Evolutionary conservation across 2,888 invertebrate species (phyloP).

Genomic region (Agriopis marginaria): DNA sequence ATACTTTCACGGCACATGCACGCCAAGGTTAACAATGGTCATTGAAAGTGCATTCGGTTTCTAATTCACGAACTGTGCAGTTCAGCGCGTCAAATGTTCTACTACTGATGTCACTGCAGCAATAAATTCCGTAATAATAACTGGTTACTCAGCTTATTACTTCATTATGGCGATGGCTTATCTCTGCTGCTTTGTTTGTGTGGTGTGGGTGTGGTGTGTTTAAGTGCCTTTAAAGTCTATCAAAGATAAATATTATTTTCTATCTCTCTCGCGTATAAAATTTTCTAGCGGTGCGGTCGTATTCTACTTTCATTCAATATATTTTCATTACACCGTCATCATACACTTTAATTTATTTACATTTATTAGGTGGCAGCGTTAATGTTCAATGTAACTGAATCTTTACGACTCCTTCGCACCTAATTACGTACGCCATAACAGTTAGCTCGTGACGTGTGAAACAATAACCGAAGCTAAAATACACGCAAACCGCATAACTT

Average conservation of each 20-base stretch:
- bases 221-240: too few species aligned
- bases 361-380: not conserved
- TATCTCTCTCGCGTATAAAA: too few species aligned
- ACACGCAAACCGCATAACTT: not conserved
- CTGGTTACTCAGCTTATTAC: too few species aligned
- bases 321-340: not conserved
- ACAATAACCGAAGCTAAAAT: not conserved
- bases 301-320: not conserved
- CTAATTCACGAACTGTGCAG: slow-evolving; percentile 18
- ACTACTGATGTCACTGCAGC: not conserved
- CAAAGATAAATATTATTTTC: too few species aligned
- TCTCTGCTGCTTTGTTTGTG: too few species aligned
- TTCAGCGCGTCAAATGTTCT: not conserved
- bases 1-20: slow-evolving; percentile 14
- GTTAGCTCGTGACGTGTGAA: not conserved
- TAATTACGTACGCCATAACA: slow-evolving; percentile 16
- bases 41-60: slow-evolving; percentile 26
- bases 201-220: too few species aligned
- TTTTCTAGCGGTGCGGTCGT: too few species aligned
- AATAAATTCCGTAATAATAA: too few species aligned
- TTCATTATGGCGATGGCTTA: too few species aligned
- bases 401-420: slow-evolving; percentile 10
- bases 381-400: not conserved
- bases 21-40: slow-evolving; percentile 18
- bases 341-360: not conserved